A percentile compares a stretch with the other conserved stretches of the same genome.
Evolutionary conservation across 1,140 invertebrate species (phyloP).

Genomic region (Ceratina calcarata): DNA sequence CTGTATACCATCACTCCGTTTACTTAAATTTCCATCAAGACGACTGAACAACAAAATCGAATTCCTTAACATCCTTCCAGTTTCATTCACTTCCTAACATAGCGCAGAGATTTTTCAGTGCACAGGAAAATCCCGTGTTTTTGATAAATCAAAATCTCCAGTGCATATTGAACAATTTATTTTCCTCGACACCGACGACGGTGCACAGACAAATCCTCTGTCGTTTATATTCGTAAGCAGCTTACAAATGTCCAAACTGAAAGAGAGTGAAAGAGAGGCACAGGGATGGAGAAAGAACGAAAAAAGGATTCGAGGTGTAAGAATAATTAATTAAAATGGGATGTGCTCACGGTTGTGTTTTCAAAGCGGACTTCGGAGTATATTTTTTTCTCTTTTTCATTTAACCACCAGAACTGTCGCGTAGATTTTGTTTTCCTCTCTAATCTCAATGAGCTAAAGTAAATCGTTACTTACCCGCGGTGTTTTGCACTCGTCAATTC

Average conservation of each 20-base stretch:
- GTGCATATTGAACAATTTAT: constrained; percentile 43
- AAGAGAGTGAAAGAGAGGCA: constrained; percentile 24
- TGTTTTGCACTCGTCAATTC: background rate
- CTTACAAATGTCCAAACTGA: constrained; percentile 41
- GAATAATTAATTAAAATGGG: constrained; percentile 45
- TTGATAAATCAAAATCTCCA: constrained; percentile 47
- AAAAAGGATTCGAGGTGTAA: constrained; percentile 6
- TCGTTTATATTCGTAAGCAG: constrained; percentile 52
- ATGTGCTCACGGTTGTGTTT: constrained; percentile 31
- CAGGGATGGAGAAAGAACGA: background rate
- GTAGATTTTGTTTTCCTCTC: background rate
- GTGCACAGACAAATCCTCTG: constrained; percentile 42
- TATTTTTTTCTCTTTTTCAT: background rate
- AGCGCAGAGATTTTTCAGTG: background rate
- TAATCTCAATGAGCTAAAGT: background rate
- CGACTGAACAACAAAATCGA: background rate
- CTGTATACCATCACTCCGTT: no score
- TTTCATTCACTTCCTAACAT: background rate
- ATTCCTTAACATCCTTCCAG: background rate
- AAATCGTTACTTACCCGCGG: background rate
- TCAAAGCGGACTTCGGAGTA: constrained; percentile 16
- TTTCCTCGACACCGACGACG: constrained; percentile 27
- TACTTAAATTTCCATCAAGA: background rate
- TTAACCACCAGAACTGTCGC: background rate
- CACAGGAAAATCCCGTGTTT: constrained; percentile 18